Percentiles rank a stretch among this genome's conserved stretches.
These are phyloP conservation scores for Melieria omissa DNA, from an alignment of 2,888 invertebrate species.

Conservation along the genomic window DNA sequence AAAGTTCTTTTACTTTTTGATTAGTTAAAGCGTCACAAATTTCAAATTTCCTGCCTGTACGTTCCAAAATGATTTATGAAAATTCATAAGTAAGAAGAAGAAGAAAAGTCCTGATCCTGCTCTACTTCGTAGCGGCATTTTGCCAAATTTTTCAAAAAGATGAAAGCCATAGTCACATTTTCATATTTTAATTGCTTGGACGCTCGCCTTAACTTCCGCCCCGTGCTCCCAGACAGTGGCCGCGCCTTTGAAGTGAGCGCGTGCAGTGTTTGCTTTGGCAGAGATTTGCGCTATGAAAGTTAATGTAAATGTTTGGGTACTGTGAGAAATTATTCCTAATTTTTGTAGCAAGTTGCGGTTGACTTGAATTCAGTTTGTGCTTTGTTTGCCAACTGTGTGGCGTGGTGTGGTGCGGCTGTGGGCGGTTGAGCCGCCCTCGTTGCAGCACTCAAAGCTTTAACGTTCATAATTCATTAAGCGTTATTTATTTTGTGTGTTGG, in stretches of 20 bases:
- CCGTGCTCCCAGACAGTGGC: no score
- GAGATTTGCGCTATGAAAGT: slow-evolving; percentile 44
- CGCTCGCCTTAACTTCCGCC: no score
- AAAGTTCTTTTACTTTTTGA: slow-evolving; percentile 1
- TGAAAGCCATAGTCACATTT: slow-evolving; percentile 57
- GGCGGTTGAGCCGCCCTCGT: neutral
- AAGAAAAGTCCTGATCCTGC: no score
- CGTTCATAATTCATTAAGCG: slow-evolving; percentile 10
- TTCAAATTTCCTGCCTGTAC: slow-evolving; percentile 23
- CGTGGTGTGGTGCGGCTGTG: neutral
- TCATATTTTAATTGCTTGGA: slow-evolving; percentile 63
- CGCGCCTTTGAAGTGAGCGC: slow-evolving; percentile 51
- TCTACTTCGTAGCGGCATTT: no score
- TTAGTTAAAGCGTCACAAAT: slow-evolving; percentile 15
- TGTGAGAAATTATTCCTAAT: slow-evolving; percentile 50
- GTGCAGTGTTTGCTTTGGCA: slow-evolving; percentile 26
- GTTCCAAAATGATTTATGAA: slow-evolving; percentile 56
- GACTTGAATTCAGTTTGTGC: slow-evolving; percentile 51
- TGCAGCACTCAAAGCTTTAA: neutral
- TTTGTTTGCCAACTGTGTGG: slow-evolving; percentile 41
- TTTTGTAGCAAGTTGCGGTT: slow-evolving; percentile 56
- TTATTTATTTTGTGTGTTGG: neutral
- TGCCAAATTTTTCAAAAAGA: slow-evolving; percentile 45
- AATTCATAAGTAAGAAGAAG: slow-evolving; percentile 2
- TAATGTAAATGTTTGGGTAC: slow-evolving; percentile 60